These are phyloP conservation scores for Tachuris rubrigastra DNA, from an alignment of 2,113 vertebrate species.

Conservation along the genomic window DNA sequence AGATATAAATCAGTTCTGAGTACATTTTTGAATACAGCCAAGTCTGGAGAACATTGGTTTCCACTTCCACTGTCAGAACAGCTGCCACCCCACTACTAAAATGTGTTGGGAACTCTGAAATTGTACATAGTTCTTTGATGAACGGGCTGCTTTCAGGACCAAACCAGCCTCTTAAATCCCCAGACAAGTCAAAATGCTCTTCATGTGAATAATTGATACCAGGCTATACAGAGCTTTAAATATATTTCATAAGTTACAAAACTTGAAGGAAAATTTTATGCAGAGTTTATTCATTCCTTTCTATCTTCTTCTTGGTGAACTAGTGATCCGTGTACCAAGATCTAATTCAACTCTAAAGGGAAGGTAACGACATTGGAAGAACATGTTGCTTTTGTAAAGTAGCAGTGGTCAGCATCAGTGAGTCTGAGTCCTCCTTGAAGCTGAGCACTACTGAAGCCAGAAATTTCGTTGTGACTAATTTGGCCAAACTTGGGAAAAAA, in stretches of 20 bases:
- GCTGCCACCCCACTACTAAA: neutral
- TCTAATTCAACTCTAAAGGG: neutral
- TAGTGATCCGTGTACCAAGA: neutral
- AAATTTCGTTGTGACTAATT: neutral
- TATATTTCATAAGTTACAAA: neutral
- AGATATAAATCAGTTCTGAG: neutral
- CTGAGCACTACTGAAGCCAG: neutral
- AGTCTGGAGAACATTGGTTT: neutral
- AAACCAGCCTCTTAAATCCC: neutral
- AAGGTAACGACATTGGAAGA: neutral
- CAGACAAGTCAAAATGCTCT: neutral
- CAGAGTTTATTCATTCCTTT: neutral
- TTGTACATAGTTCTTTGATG: neutral
- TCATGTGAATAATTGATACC: neutral
- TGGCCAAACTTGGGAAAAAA: neutral
- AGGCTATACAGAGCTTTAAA: neutral
- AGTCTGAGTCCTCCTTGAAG: neutral
- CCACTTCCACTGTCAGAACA: neutral
- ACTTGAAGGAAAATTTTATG: neutral
- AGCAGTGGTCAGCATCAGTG: neutral
- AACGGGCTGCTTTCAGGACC: neutral
- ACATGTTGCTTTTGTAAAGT: neutral
- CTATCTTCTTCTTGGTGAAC: neutral
- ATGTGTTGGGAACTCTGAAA: neutral
- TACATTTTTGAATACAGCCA: neutral